Evolutionary conservation across 1,140 invertebrate genomes (phyloP), one percentile per base, ranked within the genome.

Genomic region (Eciton burchellii): DNA sequence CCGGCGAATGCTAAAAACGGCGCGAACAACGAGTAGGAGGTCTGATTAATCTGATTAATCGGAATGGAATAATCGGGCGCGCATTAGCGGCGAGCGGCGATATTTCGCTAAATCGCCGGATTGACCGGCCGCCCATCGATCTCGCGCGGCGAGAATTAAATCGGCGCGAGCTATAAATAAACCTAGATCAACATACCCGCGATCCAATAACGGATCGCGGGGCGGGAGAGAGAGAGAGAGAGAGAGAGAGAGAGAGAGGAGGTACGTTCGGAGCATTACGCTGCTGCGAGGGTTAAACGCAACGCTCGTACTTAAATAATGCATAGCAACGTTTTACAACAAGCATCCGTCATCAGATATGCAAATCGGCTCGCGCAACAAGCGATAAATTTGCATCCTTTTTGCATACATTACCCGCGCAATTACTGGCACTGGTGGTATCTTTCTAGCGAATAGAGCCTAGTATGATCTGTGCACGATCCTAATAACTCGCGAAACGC

Each of bases 11-110:
- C 81, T 81, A 86, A 86, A 86, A 86, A 86, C 65, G 63, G n/a
- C 73, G 54, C 83, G 84, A 21, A 47, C 81, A 81, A 60, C 68
- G 4, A 6, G 45, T 26, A 29, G 47, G 26, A 63, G 81, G 43
- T 60, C 83, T 84, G 83, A 86, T 86, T 86, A 86, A 84, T 84
- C 74, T n/a, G n/a, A n/a, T n/a, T n/a, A n/a, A 83, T 59, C 68
- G 49, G 60, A n/a, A 47, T 45, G 66, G 35, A 35, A 35, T 35
- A 35, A n/a, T 35, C 35, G 2, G 35, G 35, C 6, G 35, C 35
- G 35, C 35, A 35, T 35, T 35, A 35, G 2, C 35, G 35, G 12
- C 59, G 19, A 35, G 43, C 81, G 70, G 60, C 74, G n/a, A 65
- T 65, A 76, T 65, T 52, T 65, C 43, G 29, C 47, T 52, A 66